Percentiles rank a stretch among this genome's conserved stretches.
Conservation (phyloP, 2,113 vertebrate genomes). For the Astatotilapia flaviijosephi region DNA sequence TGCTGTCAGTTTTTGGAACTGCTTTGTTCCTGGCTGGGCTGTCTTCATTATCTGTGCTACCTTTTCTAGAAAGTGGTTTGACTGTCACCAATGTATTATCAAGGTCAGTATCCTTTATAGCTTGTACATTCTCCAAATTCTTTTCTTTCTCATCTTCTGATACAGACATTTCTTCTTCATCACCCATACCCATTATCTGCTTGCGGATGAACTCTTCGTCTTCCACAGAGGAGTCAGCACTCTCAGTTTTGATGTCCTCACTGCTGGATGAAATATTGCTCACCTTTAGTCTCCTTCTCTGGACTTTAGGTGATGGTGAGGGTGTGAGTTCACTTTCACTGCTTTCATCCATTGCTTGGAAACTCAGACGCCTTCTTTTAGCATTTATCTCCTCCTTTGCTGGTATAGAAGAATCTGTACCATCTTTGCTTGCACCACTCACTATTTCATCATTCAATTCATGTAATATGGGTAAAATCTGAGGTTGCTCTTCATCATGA, state of each 20-base stretch:
- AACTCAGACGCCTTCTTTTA: conserved; percentile 75
- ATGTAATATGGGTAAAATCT: conserved; percentile 67
- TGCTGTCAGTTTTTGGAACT: conserved; percentile 71
- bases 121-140: conserved; percentile 66
- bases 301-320: conserved; percentile 72
- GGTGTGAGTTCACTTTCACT: conserved; percentile 82
- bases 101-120: conserved; percentile 52
- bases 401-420: conserved; percentile 46
- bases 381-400: conserved; percentile 44
- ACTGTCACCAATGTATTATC: conserved; percentile 66
- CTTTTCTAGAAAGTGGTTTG: conserved; percentile 67
- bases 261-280: conserved; percentile 84
- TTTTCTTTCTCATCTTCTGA: conserved; percentile 84
- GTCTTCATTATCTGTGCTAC: conserved; percentile 73
- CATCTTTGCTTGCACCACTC: conserved; percentile 39
- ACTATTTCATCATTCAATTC: conserved; percentile 63
- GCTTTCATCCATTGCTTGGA: conserved; percentile 77
- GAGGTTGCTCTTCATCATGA: conserved; percentile 62
- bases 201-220: conserved; percentile 91
- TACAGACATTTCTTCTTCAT: conserved; percentile 81
- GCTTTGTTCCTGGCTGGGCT: conserved; percentile 69
- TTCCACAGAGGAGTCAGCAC: conserved; percentile 76
- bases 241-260: conserved; percentile 81
- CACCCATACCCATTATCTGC: conserved; percentile 90
- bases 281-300: conserved; percentile 72